These are phyloP conservation scores for Acanthurus leucopareius DNA, from an alignment of 2,797 vertebrate genomes.

Conservation along the genomic window DNA sequence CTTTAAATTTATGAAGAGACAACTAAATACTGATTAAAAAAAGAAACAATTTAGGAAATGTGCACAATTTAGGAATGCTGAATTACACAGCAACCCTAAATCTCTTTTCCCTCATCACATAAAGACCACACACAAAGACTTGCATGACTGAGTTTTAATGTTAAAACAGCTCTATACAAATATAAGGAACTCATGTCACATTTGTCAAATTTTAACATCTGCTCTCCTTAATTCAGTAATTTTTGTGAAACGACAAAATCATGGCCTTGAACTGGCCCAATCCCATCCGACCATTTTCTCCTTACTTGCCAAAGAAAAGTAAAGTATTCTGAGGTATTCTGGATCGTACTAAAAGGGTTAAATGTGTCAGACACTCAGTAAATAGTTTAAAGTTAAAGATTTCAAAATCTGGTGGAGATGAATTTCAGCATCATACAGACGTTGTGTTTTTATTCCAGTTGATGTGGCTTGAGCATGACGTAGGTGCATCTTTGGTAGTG, in stretches of 20 bases:
- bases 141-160: slow-evolving; percentile 65
- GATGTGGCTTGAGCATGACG: slow-evolving; percentile 32
- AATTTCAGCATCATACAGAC: slow-evolving; percentile 20
- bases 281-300: background rate
- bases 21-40: background rate
- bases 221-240: slow-evolving; percentile 3
- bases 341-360: slow-evolving; percentile 33
- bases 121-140: slow-evolving; percentile 19
- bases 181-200: slow-evolving; percentile 59
- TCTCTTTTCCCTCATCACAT: slow-evolving; percentile 2
- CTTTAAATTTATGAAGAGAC: background rate
- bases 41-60: too few species aligned
- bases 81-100: background rate
- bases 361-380: slow-evolving; percentile 6
- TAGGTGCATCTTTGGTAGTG: slow-evolving; percentile 61
- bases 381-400: slow-evolving; percentile 4
- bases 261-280: background rate
- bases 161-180: slow-evolving; percentile 73
- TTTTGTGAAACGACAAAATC: slow-evolving; percentile 14
- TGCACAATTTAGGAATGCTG: background rate
- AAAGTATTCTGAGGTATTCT: slow-evolving; percentile 67
- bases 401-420: slow-evolving; percentile 20
- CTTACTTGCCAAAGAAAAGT: slow-evolving; percentile 5
- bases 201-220: slow-evolving; percentile 41
- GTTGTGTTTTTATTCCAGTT: slow-evolving; percentile 52